Evolutionary conservation across 2,888 invertebrate species (phyloP), one percentile per base, ranked within the genome.

Genomic region (Pterobdella sp.): DNA sequence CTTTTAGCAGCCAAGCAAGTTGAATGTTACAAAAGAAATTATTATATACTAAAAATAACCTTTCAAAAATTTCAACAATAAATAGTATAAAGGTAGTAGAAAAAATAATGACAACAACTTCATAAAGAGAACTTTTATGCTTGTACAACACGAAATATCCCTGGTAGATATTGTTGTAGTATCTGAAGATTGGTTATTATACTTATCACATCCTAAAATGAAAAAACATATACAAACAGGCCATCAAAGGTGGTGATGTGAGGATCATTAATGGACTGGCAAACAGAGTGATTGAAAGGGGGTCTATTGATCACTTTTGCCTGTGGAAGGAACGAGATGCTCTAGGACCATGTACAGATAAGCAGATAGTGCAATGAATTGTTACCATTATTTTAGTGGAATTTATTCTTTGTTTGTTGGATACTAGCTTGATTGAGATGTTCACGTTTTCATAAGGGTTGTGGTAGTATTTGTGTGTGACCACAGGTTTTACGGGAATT

Each of bases 221-320:
- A 49, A 14, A 18, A 18, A 18, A 18, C 52, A 49, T 18, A 18
- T 49, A 72, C 76, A 72, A 67, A 78, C 78, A 49, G 64, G 34
- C 75, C 74, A 64, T 78, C 77, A 36, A 78, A 78, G 35, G 77
- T 78, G 29, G 71, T 72, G 29, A 78, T 70, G 68, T 78, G 78
- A 35, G 78, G 78, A 63, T 78, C 78, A 52, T 76, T 77, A 67
- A 76, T 56, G 35, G 73, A 73, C 29, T 69, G 70, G 63, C 73
- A 73, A 29, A 70, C 63, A 2, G 72, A 32, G 18, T 3, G 10
- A 0, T 72, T 37, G 22, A 56, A 56, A 18, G 60, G 14, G n/a
- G 70, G 70, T 64, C 26, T 63, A 34, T 70, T 63, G 70, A 31
- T 26, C 32, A 73, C 70, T 36, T 37, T 35, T 14, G 63, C 42